phyloP scores from a whole-genome alignment of 2,113 vertebrate genomes.

The Mesocricetus auratus region DNA sequence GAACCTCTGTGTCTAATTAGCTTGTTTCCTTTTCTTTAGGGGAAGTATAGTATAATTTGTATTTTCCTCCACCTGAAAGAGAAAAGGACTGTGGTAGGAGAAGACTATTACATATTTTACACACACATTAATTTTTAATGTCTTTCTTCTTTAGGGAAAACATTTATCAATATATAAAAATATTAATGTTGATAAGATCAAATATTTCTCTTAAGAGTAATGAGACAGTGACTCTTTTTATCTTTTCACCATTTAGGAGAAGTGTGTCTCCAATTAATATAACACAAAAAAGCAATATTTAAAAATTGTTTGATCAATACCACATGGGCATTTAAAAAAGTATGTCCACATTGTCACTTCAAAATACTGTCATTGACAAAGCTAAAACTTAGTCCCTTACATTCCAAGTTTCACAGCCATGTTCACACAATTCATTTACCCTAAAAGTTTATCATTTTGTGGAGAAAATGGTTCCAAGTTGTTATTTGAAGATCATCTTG shows the following conservation, averaged over 20 bases:
- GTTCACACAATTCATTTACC: not conserved
- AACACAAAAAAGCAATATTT: not conserved
- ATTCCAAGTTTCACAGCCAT: not conserved
- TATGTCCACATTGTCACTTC: not conserved
- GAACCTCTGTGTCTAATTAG: not conserved
- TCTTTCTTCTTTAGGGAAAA: not conserved
- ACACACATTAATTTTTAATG: not conserved
- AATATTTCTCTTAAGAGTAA: not conserved
- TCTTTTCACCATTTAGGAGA: not conserved
- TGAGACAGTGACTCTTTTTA: not conserved
- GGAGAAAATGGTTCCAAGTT: not conserved
- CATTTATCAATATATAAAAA: constrained; percentile 52
- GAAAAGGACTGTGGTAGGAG: too few relatives aligned
- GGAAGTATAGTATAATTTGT: not conserved
- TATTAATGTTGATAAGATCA: not conserved
- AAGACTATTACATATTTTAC: not conserved
- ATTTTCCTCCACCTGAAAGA: not conserved
- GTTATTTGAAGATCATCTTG: constrained; percentile 8
- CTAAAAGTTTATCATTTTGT: not conserved
- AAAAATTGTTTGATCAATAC: not conserved
- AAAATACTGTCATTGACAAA: not conserved
- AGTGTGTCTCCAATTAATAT: not conserved
- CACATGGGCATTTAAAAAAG: not conserved
- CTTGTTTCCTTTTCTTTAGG: not conserved
- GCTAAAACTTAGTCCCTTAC: not conserved